Evolutionary conservation across 2,888 invertebrate species (phyloP).

Genomic region (Chloroclystis v-ata): DNA sequence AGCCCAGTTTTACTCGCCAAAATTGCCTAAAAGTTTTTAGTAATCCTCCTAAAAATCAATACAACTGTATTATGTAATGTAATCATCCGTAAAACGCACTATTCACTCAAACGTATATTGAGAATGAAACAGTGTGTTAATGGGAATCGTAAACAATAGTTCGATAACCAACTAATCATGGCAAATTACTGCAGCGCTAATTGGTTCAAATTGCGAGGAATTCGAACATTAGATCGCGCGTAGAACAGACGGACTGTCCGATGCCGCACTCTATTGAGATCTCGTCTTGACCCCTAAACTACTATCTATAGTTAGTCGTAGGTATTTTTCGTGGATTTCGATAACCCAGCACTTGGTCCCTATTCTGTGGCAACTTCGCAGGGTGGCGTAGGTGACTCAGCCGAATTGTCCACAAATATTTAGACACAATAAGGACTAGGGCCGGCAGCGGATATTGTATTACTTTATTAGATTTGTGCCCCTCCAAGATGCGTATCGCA

Average conservation of each 20-base stretch:
- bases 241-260: background rate
- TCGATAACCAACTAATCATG: no score
- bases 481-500: constrained; percentile 17
- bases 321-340: constrained; percentile 31
- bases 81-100: no score
- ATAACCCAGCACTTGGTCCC: constrained; percentile 34
- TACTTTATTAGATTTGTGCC: constrained; percentile 27
- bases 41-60: no score
- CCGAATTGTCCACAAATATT: constrained; percentile 41
- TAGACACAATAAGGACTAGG: constrained; percentile 25
- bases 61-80: no score
- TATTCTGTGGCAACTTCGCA: background rate
- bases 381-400: constrained; percentile 34
- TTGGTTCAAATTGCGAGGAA: no score
- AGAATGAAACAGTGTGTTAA: no score
- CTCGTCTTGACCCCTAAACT: constrained; percentile 1
- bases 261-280: background rate
- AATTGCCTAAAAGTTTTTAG: no score
- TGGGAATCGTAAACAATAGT: no score
- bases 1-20: constrained; percentile 2
- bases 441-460: constrained; percentile 29
- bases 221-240: background rate
- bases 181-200: no score
- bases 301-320: background rate
- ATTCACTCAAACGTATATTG: no score